phyloP scores from a whole-genome alignment of 1,140 invertebrate species.

The Drosophila sp. region DNA sequence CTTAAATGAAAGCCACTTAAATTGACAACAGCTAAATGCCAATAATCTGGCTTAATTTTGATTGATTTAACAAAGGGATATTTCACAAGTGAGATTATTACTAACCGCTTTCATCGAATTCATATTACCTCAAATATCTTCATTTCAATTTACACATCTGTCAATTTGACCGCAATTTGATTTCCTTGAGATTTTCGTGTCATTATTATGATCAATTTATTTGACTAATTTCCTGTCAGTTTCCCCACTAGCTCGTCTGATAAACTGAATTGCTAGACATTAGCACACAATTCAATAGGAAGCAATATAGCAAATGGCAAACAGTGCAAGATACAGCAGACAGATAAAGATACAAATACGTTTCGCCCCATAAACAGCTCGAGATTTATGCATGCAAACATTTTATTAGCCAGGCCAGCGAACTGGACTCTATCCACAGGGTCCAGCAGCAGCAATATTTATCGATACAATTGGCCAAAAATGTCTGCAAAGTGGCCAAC shows the following conservation, averaged over 20 bases:
- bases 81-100: neutral
- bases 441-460: conserved; percentile 57
- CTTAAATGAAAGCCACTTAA: neutral
- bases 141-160: neutral
- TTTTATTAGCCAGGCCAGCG: conserved; percentile 58
- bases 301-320: conserved; percentile 30
- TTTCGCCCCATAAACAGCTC: conserved; percentile 53
- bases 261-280: conserved; percentile 41
- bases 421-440: conserved; percentile 29
- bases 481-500: conserved; percentile 48
- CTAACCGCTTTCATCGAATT: no score
- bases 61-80: conserved; percentile 10
- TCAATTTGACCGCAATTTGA: neutral
- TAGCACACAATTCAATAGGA: conserved; percentile 39
- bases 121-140: no score
- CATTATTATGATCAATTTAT: neutral
- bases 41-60: conserved; percentile 8
- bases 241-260: neutral
- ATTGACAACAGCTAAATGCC: no score
- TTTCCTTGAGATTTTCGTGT: neutral
- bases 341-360: conserved; percentile 25
- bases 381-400: conserved; percentile 63
- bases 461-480: conserved; percentile 59
- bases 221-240: conserved; percentile 14
- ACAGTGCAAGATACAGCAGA: conserved; percentile 25